Evolutionary conservation across 1,140 invertebrate species (phyloP).

Genomic region (Atta cephalotes): DNA sequence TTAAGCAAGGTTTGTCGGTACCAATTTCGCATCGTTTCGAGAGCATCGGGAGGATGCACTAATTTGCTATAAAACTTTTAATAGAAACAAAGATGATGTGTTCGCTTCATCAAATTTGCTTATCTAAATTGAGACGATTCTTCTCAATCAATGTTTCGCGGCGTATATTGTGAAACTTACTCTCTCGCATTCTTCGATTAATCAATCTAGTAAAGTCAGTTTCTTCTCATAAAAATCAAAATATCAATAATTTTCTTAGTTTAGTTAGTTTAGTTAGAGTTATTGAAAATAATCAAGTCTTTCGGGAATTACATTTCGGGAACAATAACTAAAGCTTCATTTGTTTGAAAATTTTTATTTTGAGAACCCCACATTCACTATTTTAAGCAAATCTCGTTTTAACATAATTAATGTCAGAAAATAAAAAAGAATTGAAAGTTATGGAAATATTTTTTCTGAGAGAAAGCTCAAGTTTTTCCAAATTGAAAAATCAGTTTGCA

Average conservation of each 20-base stretch:
- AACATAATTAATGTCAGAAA: not conserved
- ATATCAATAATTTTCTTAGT: not conserved
- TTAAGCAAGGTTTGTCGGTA: conserved; percentile 23
- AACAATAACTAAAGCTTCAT: not conserved
- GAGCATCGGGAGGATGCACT: not conserved
- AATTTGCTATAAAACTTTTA: conserved; percentile 41
- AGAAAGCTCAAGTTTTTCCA: too few species aligned
- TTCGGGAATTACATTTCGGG: not conserved
- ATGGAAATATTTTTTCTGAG: too few species aligned
- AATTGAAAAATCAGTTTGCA: too few species aligned
- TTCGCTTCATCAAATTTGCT: conserved; percentile 8
- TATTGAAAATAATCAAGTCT: not conserved
- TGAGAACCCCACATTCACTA: not conserved
- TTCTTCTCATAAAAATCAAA: not conserved
- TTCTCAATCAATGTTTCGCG: not conserved
- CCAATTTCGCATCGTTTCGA: conserved; percentile 14
- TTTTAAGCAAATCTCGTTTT: not conserved
- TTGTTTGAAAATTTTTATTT: too few species aligned
- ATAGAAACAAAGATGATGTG: conserved; percentile 10
- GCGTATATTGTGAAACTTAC: not conserved
- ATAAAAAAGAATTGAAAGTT: too few species aligned
- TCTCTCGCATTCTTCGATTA: not conserved
- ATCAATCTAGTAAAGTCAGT: not conserved
- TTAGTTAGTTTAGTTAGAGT: not conserved
- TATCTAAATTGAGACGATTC: not conserved